phyloP scores from a whole-genome alignment of 2,113 vertebrate species.

The Myrmophylax atrothorax region DNA sequence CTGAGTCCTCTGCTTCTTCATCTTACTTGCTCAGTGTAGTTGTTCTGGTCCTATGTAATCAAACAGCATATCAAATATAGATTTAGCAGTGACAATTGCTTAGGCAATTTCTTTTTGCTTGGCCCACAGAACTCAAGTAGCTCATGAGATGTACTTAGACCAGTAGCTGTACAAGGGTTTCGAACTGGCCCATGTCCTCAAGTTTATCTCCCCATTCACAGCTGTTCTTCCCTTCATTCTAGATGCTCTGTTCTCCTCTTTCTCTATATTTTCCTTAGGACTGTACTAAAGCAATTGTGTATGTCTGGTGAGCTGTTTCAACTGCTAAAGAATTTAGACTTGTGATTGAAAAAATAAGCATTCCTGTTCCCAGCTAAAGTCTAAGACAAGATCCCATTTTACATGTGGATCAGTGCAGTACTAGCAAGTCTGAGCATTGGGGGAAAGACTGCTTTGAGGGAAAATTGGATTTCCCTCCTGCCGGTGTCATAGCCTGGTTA shows the following conservation, averaged over 20 bases:
- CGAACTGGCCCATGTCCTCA: rapidly evolving
- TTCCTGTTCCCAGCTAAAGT: not conserved
- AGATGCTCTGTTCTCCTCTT: not conserved
- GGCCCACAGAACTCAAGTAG: not conserved
- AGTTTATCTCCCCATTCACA: not conserved
- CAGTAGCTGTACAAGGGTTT: not conserved
- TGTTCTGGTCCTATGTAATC: not conserved
- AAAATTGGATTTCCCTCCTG: not conserved
- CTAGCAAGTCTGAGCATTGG: not conserved
- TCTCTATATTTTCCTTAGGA: not conserved
- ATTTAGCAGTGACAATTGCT: not conserved
- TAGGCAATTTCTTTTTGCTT: not conserved
- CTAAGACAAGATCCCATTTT: not conserved
- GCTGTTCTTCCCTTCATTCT: not conserved
- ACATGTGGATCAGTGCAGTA: not conserved
- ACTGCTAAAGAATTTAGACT: not conserved
- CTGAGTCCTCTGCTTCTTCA: not conserved
- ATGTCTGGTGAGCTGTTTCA: not conserved
- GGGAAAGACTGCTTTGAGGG: not conserved
- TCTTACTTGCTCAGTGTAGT: not conserved
- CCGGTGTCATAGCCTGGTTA: not conserved
- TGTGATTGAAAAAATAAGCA: not conserved
- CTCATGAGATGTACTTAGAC: not conserved
- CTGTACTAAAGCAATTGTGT: not conserved
- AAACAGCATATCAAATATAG: not conserved